Evolutionary conservation across 2,888 invertebrate species (phyloP).

Genomic region (Drosophila lutescens): DNA sequence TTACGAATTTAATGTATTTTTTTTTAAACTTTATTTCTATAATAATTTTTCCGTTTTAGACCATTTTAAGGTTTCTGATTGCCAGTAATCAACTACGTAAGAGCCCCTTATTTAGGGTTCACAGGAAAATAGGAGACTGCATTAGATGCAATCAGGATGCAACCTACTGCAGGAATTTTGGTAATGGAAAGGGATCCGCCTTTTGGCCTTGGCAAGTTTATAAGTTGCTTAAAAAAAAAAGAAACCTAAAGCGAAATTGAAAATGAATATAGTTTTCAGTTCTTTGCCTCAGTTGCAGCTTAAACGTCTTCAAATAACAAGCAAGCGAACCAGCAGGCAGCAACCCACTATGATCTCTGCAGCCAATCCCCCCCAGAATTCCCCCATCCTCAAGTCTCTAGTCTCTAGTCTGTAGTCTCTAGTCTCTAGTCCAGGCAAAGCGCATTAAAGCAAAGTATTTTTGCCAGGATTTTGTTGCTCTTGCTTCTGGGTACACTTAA

Average conservation of each 20-base stretch:
- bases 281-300: conserved; percentile 36
- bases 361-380: background rate
- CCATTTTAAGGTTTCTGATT: background rate
- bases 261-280: conserved; percentile 46
- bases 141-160: conserved; percentile 30
- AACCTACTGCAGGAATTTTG: conserved; percentile 8
- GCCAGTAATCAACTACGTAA: conserved; percentile 3
- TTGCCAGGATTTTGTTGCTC: conserved; percentile 59
- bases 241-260: conserved; percentile 21
- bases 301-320: conserved; percentile 52
- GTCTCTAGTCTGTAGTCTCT: too few relatives aligned
- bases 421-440: conserved; percentile 46
- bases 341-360: conserved; percentile 4
- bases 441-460: conserved; percentile 66
- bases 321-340: conserved; percentile 18
- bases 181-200: conserved; percentile 12
- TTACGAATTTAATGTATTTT: too few relatives aligned
- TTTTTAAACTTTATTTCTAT: too few relatives aligned
- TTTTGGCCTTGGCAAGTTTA: conserved; percentile 14
- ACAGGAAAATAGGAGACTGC: conserved; percentile 5
- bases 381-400: background rate
- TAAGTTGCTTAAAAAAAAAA: conserved; percentile 5
- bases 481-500: conserved; percentile 60
- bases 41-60: too few relatives aligned
- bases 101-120: background rate